A percentile compares a stretch with the other conserved stretches of the same genome.
These are phyloP conservation scores for Leucophenga montana DNA, from an alignment of 2,888 invertebrate species.

Conservation along the genomic window DNA sequence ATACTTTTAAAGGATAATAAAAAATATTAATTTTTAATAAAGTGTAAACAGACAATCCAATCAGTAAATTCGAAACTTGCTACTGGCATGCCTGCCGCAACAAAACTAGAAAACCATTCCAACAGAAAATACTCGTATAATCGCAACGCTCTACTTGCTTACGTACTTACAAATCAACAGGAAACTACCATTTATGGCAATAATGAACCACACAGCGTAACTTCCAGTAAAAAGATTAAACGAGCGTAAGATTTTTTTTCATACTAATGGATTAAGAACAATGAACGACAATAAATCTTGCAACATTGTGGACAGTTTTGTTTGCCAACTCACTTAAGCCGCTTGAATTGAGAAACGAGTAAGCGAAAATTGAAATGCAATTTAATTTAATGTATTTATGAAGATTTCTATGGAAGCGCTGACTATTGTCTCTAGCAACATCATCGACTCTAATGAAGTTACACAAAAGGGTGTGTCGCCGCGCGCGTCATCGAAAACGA, in stretches of 20 bases:
- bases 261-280: slow-evolving; percentile 14
- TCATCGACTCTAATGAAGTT: too few species aligned
- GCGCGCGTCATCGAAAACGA: not conserved
- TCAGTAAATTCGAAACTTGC: too few species aligned
- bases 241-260: too few species aligned
- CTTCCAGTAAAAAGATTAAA: too few species aligned
- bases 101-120: too few species aligned
- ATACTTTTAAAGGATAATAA: slow-evolving; percentile 37
- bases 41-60: slow-evolving; percentile 10
- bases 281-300: slow-evolving; percentile 43
- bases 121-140: too few species aligned
- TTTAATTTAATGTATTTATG: slow-evolving; percentile 71
- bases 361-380: slow-evolving; percentile 61
- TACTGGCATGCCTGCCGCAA: too few species aligned
- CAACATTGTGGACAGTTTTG: slow-evolving; percentile 42
- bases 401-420: slow-evolving; percentile 45
- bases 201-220: too few species aligned
- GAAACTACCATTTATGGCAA: too few species aligned
- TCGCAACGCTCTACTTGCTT: too few species aligned
- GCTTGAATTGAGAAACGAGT: not conserved
- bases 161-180: too few species aligned
- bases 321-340: slow-evolving; percentile 35
- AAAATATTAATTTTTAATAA: slow-evolving; percentile 47
- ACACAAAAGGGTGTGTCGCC: slow-evolving; percentile 30
- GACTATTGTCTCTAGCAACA: slow-evolving; percentile 52